phyloP scores from a whole-genome alignment of 2,888 invertebrate species.

The Bhutanitis thaidina region DNA sequence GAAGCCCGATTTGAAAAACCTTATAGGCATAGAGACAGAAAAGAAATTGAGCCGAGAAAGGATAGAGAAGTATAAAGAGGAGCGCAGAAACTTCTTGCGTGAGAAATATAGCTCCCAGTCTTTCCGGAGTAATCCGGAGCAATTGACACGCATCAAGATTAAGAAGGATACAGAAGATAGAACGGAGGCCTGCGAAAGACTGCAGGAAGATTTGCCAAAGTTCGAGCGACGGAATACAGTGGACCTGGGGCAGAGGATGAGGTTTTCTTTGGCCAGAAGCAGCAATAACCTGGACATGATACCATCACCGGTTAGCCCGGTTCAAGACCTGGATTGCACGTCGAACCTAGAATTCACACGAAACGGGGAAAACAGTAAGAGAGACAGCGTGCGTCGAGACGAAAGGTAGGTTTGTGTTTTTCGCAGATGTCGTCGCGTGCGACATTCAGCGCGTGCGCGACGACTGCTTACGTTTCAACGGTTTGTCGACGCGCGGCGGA shows the following conservation, averaged over 20 bases:
- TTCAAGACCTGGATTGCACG: conserved; percentile 22
- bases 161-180: conserved; percentile 52
- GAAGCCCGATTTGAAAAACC: conserved; percentile 50
- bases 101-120: conserved; percentile 93
- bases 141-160: conserved; percentile 62
- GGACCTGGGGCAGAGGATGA: conserved; percentile 66
- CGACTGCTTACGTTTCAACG: not conserved
- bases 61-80: conserved; percentile 94
- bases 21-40: conserved; percentile 66
- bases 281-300: conserved; percentile 61
- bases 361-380: conserved; percentile 23
- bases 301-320: conserved; percentile 49
- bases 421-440: conserved; percentile 9
- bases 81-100: conserved; percentile 89
- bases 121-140: conserved; percentile 83
- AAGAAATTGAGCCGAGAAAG: conserved; percentile 87
- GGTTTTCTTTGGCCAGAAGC: conserved; percentile 63
- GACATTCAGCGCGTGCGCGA: conserved; percentile 1
- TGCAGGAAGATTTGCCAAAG: conserved; percentile 51
- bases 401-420: conserved; percentile 37
- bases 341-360: conserved; percentile 9
- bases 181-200: conserved; percentile 40
- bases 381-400: conserved; percentile 32
- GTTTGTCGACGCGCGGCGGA: too few species aligned
- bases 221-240: conserved; percentile 73